Conservation (phyloP, 1,140 invertebrate species). For the Megalopta genalis region DNA sequence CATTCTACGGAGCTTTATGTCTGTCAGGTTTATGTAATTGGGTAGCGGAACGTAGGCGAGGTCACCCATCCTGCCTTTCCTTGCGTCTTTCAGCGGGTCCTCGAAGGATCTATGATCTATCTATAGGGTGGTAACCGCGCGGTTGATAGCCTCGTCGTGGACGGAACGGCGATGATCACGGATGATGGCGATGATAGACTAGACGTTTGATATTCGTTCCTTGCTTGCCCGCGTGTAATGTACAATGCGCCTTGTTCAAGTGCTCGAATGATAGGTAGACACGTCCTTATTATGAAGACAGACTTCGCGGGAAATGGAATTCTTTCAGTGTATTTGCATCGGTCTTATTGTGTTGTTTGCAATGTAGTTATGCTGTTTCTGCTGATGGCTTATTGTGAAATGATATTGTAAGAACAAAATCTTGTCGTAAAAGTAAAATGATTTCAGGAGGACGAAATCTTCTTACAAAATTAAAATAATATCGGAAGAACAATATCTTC, state of each 20-base stretch:
- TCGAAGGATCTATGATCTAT: background rate
- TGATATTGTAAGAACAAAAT: too few relatives aligned
- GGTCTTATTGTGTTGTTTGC: too few relatives aligned
- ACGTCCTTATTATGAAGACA: too few relatives aligned
- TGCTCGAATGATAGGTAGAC: too few relatives aligned
- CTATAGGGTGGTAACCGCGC: background rate
- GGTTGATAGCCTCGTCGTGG: constrained; percentile 1
- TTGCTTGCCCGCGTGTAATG: background rate
- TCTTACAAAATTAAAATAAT: too few relatives aligned
- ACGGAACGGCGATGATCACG: background rate
- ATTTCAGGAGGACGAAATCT: too few relatives aligned
- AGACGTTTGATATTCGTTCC: background rate
- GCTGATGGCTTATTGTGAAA: too few relatives aligned
- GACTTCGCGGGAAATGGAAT: too few relatives aligned
- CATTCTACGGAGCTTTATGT: constrained; percentile 26
- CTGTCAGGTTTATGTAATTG: constrained; percentile 64
- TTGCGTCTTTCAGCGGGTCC: constrained; percentile 14
- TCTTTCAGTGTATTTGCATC: too few relatives aligned
- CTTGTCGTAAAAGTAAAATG: too few relatives aligned
- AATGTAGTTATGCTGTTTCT: too few relatives aligned
- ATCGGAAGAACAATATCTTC: too few relatives aligned
- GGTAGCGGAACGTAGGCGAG: constrained; percentile 66
- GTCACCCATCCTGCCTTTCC: constrained; percentile 48
- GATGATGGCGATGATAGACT: background rate
- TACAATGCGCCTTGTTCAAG: background rate